phyloP scores from a whole-genome alignment of 2,888 invertebrate genomes.

The Ashinkailepas kermadecensis region DNA sequence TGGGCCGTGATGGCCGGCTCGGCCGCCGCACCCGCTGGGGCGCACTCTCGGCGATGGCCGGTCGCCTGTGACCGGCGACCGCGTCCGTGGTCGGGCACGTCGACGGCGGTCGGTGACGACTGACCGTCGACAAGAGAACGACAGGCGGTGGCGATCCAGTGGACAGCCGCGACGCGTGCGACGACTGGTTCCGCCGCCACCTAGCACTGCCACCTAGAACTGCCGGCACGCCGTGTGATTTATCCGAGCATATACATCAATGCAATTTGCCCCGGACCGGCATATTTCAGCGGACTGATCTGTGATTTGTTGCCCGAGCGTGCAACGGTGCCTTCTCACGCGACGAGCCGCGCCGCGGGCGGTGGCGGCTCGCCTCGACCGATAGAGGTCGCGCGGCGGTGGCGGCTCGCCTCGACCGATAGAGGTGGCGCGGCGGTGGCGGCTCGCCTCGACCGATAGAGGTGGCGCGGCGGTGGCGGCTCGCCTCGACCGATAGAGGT shows the following conservation, averaged over 20 bases:
- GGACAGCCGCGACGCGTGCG: too few species aligned
- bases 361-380: conserved; percentile 27
- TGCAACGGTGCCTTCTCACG: neutral
- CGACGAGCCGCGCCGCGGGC: conserved; percentile 27
- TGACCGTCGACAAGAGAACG: too few species aligned
- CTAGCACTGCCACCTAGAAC: too few species aligned
- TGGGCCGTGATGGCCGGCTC: neutral
- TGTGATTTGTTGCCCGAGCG: neutral
- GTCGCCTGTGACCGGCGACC: too few species aligned
- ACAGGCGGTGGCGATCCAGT: too few species aligned
- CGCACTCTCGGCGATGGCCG: too few species aligned
- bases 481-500: too few species aligned
- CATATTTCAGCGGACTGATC: neutral
- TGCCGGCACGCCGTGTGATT: neutral
- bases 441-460: conserved; percentile 31
- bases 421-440: conserved; percentile 31
- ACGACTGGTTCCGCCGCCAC: too few species aligned
- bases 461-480: conserved; percentile 31
- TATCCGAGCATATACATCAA: neutral
- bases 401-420: conserved; percentile 30
- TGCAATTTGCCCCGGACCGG: neutral
- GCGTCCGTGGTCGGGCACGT: too few species aligned
- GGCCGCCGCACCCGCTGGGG: neutral
- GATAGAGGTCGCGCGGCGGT: conserved; percentile 23
- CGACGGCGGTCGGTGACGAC: too few species aligned